Percentiles rank a stretch among this genome's conserved stretches.
Conservation (phyloP, 2,888 invertebrate genomes). For the Himalopsyche japonica region DNA sequence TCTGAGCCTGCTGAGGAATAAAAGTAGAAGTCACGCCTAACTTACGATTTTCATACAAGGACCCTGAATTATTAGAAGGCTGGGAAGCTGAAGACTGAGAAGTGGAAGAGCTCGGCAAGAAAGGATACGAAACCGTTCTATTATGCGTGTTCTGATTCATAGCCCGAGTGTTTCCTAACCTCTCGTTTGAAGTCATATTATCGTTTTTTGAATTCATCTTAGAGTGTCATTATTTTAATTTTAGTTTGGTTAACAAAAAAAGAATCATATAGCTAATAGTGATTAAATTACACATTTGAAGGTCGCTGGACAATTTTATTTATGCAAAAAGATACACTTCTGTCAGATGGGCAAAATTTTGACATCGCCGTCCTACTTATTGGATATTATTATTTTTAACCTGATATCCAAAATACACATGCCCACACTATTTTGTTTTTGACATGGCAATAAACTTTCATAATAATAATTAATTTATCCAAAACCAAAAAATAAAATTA, state of each 20-base stretch:
- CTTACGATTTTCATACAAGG: conserved; percentile 24
- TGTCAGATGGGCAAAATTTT: background rate
- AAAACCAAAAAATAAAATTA: too few relatives aligned
- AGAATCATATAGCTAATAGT: background rate
- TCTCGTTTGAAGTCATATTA: conserved; percentile 17
- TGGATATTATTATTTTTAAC: background rate
- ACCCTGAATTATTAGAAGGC: conserved; percentile 7
- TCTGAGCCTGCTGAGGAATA: conserved; percentile 8
- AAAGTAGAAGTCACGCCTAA: conserved; percentile 16
- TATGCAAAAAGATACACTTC: background rate
- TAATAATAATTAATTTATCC: too few relatives aligned
- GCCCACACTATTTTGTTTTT: too few relatives aligned
- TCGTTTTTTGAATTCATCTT: conserved; percentile 25
- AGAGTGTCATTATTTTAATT: conserved; percentile 2
- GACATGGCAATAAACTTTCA: too few relatives aligned
- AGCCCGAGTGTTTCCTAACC: conserved; percentile 26
- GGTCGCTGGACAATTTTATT: background rate
- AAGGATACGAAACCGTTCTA: conserved; percentile 26
- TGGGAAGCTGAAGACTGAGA: conserved; percentile 10
- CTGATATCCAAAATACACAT: background rate
- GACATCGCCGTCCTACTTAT: background rate
- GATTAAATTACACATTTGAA: background rate
- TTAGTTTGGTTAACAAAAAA: background rate
- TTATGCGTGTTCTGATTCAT: conserved; percentile 22
- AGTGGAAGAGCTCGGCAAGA: conserved; percentile 3